Base-by-base conservation (phyloP, 2,888 invertebrate species). In the Dyspetes luteomarginatus region DNA sequence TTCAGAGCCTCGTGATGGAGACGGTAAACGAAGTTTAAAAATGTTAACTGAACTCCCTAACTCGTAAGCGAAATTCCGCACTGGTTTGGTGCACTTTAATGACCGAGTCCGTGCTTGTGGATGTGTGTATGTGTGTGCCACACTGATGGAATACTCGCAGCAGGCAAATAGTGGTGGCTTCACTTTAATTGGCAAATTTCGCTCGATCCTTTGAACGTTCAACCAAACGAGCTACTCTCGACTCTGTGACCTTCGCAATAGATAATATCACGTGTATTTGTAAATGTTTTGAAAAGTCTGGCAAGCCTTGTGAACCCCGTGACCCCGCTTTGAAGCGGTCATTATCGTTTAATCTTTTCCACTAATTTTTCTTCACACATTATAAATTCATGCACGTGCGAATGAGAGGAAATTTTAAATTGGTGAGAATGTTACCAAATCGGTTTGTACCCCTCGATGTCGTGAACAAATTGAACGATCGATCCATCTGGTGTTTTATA, bases 101-200 rank as follows among this genome's bases (percentile, higher is more conserved):
- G 9, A 7, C 22, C 24, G 41, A 41, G 22, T 36, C 24, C 15
- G 30, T 24, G 36, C 15, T 41, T 17, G 65, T 56, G 17, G 50
- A 71, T 71, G 17, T 48, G n/a, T n/a, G n/a, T n/a, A n/a, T n/a
- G n/a, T n/a, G n/a, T n/a, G n/a, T n/a, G n/a, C n/a, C n/a, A n/a
- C n/a, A n/a, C n/a, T n/a, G n/a, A n/a, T n/a, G n/a, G n/a, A n/a
- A 45, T 56, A 28, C 28, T 7, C 2, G 19, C 2, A 9, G n/a
- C n/a, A 19, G 17, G 19, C 17, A 12, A 17, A n/a, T 50, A 19
- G 7, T 4, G 48, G 19, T 15, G 56, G 30, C 26, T 30, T 3
- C 43, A 26, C 50, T 55, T 43, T 77, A 77, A 77, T 77, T 65
- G 55, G 15, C 28, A 58, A 77, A 71, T 71, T 65, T 72, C 50